Evolutionary conservation across 2,888 invertebrate genomes (phyloP).

Genomic region (Sinotaia quadrata): DNA sequence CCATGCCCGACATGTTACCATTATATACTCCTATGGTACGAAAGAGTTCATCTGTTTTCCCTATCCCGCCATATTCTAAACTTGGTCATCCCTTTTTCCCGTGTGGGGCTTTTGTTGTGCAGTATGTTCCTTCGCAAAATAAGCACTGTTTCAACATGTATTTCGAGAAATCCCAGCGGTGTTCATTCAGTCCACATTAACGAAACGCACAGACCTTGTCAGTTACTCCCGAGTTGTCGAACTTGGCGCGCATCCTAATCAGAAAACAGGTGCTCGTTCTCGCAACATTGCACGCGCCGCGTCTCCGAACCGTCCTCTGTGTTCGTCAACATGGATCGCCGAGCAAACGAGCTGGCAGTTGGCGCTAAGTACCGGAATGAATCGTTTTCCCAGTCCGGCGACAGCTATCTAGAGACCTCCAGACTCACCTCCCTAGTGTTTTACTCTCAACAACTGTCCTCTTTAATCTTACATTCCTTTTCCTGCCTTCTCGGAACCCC

Average conservation of each 20-base stretch:
- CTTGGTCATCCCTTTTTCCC: no score
- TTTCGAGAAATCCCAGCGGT: background rate
- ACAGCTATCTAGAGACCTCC: constrained; percentile 12
- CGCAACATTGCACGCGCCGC: constrained; percentile 24
- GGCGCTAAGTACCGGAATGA: constrained; percentile 13
- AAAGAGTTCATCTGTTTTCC: no score
- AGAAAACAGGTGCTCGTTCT: constrained; percentile 30
- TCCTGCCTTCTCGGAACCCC: no score
- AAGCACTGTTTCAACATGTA: background rate
- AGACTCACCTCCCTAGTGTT: constrained; percentile 15
- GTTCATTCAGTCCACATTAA: no score
- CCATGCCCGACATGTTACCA: no score
- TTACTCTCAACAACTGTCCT: constrained; percentile 29
- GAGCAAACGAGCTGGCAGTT: constrained; percentile 21
- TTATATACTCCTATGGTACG: no score
- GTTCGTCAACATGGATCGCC: constrained; percentile 14
- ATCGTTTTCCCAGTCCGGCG: constrained; percentile 23
- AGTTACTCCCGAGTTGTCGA: background rate
- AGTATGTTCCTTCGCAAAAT: no score
- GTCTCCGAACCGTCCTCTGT: constrained; percentile 16
- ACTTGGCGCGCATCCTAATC: constrained; percentile 24
- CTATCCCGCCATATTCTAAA: no score
- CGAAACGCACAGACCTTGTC: background rate
- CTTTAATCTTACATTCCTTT: constrained; percentile 29
- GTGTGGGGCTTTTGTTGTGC: no score